These are phyloP conservation scores for Bos javanicus DNA, from an alignment of 2,113 vertebrate genomes.

Conservation along the genomic window DNA sequence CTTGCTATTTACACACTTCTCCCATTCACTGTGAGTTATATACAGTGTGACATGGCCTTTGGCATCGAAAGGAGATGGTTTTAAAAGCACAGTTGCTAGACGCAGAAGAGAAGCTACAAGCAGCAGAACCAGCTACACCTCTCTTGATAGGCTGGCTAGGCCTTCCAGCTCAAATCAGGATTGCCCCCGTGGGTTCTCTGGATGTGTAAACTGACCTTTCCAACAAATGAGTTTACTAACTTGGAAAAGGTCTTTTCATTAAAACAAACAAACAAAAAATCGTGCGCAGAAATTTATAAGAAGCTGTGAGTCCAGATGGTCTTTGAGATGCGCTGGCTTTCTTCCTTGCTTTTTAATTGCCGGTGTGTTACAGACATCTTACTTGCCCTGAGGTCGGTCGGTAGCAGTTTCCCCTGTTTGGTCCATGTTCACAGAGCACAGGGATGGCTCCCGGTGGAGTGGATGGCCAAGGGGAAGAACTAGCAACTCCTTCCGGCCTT, in stretches of 20 bases:
- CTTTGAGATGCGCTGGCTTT: neutral
- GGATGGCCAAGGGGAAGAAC: neutral
- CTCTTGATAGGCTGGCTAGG: neutral
- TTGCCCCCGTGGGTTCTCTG: neutral
- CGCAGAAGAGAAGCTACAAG: slow-evolving; percentile 39
- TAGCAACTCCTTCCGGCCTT: neutral
- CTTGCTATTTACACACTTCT: slow-evolving; percentile 54
- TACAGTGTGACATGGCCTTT: slow-evolving; percentile 54
- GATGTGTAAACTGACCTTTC: neutral
- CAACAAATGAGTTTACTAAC: neutral
- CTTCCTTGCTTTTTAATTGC: neutral
- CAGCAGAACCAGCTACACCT: neutral
- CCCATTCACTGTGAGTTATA: slow-evolving; percentile 55
- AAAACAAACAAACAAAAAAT: neutral
- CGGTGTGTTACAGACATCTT: neutral
- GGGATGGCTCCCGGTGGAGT: neutral
- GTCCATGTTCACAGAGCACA: neutral
- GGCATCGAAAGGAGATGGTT: slow-evolving; percentile 26
- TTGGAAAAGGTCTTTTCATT: slow-evolving; percentile 1
- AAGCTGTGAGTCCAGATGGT: neutral
- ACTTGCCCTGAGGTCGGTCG: neutral
- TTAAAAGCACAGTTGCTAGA: slow-evolving; percentile 36
- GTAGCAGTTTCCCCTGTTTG: neutral
- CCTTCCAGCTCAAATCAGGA: neutral
- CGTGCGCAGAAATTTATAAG: neutral